A percentile compares a stretch with the other conserved stretches of the same genome.
Evolutionary conservation across 2,888 invertebrate species (phyloP).

Genomic region (Synanthedon formicaeformis): DNA sequence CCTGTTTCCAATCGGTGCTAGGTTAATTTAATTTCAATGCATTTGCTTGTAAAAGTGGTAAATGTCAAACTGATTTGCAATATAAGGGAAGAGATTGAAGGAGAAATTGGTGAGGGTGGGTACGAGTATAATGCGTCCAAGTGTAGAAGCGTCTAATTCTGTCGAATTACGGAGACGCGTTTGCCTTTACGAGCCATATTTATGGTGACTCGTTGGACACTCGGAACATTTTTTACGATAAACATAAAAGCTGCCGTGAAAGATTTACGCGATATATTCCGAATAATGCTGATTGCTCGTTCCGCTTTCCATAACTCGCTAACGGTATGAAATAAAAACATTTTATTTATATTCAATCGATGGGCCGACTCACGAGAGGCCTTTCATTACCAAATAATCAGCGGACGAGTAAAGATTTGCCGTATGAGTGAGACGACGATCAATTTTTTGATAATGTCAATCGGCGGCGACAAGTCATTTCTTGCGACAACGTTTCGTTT

Average conservation of each 20-base stretch:
- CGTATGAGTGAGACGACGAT: constrained; percentile 21
- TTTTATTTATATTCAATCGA: not conserved
- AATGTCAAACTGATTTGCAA: no score
- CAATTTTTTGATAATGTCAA: constrained; percentile 67
- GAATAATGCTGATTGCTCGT: constrained; percentile 55
- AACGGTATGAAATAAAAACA: constrained; percentile 23
- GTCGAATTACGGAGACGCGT: constrained; percentile 16
- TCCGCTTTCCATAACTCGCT: constrained; percentile 29
- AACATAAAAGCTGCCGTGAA: constrained; percentile 65
- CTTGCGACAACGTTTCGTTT: constrained; percentile 62
- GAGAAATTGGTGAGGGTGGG: no score
- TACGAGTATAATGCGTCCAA: no score
- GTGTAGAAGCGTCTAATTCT: not conserved
- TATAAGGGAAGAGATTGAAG: no score
- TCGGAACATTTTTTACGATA: constrained; percentile 64
- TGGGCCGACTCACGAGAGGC: not conserved
- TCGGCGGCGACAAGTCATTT: constrained; percentile 52
- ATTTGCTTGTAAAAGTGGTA: no score
- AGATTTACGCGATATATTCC: constrained; percentile 68
- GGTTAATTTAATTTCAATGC: no score
- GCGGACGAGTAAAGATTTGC: not conserved
- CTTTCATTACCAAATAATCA: not conserved
- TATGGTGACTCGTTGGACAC: constrained; percentile 57
- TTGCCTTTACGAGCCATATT: constrained; percentile 58
- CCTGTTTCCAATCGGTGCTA: no score